Evolutionary conservation across 2,888 invertebrate genomes (phyloP).

Genomic region (Dynastes maya): DNA sequence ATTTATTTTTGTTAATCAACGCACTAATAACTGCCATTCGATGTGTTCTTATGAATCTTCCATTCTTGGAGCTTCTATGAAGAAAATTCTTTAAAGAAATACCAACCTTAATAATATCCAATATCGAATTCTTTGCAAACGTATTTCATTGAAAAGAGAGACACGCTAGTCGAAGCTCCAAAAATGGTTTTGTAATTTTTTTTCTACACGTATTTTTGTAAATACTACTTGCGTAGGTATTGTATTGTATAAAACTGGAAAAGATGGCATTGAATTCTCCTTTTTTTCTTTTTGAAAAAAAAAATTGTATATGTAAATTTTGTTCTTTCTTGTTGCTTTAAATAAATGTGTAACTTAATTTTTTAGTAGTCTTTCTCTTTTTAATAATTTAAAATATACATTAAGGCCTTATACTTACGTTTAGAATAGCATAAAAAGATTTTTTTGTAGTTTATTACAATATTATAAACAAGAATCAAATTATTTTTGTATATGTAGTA

Average conservation of each 20-base stretch:
- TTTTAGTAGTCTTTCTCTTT: conserved; percentile 14
- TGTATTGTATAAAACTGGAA: conserved; percentile 26
- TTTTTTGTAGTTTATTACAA: background rate
- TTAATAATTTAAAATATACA: conserved; percentile 19
- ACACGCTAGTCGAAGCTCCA: conserved; percentile 9
- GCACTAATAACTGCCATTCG: conserved; percentile 52
- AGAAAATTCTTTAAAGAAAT: too few species aligned
- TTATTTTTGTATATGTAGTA: conserved; percentile 32
- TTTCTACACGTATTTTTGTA: conserved; percentile 35
- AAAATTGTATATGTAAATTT: background rate
- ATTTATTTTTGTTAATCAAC: conserved; percentile 51
- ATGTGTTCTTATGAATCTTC: conserved; percentile 49
- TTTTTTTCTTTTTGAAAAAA: background rate
- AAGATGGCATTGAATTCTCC: background rate
- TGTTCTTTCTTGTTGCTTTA: background rate
- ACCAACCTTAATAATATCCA: too few species aligned
- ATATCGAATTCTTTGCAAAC: too few species aligned
- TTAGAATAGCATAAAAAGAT: background rate
- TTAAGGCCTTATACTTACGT: conserved; percentile 40
- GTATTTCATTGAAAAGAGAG: too few species aligned
- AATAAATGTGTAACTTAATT: conserved; percentile 6
- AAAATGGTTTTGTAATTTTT: conserved; percentile 31
- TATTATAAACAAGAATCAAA: background rate
- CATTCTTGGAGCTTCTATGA: background rate
- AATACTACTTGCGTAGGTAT: conserved; percentile 30